Conservation (phyloP, 2,888 invertebrate genomes). For the Meliscaeva auricollis region DNA sequence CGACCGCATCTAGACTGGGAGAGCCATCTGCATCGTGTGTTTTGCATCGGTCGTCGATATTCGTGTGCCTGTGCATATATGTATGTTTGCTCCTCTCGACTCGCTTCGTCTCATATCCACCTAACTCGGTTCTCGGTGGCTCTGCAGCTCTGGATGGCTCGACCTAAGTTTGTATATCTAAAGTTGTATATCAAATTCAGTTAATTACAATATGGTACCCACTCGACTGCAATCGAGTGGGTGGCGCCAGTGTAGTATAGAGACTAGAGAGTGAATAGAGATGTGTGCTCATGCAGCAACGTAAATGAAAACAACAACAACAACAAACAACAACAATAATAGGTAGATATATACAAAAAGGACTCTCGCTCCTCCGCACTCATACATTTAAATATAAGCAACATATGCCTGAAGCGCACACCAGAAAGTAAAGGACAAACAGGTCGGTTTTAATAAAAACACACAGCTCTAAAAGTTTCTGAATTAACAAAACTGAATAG, state of each 20-base stretch:
- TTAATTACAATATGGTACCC: slow-evolving; percentile 74
- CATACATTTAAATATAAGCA: slow-evolving; percentile 31
- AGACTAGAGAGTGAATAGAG: slow-evolving; percentile 38
- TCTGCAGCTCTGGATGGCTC: slow-evolving; percentile 17
- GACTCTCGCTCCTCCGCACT: slow-evolving; percentile 13
- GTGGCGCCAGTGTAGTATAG: no score
- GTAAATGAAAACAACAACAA: slow-evolving; percentile 42
- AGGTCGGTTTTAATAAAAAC: slow-evolving; percentile 61
- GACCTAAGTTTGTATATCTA: slow-evolving; percentile 56
- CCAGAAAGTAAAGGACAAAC: slow-evolving; percentile 25
- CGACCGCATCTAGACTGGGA: slow-evolving; percentile 48
- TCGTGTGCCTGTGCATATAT: slow-evolving; percentile 5
- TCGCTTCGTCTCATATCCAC: slow-evolving; percentile 15
- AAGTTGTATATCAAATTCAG: slow-evolving; percentile 73
- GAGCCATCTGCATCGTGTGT: slow-evolving; percentile 7
- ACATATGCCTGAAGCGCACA: slow-evolving; percentile 9
- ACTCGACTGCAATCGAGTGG: slow-evolving; percentile 64
- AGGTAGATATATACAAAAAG: slow-evolving; percentile 28
- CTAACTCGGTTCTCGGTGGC: background rate
- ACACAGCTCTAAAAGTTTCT: slow-evolving; percentile 53
- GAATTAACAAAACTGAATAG: slow-evolving; percentile 70
- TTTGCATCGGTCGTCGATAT: slow-evolving; percentile 45
- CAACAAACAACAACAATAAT: slow-evolving; percentile 50
- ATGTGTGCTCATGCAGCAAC: slow-evolving; percentile 56
- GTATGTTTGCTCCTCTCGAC: slow-evolving; percentile 19